phyloP scores from a whole-genome alignment of 2,888 invertebrate genomes.

The Rotaria magnacalcarata region DNA sequence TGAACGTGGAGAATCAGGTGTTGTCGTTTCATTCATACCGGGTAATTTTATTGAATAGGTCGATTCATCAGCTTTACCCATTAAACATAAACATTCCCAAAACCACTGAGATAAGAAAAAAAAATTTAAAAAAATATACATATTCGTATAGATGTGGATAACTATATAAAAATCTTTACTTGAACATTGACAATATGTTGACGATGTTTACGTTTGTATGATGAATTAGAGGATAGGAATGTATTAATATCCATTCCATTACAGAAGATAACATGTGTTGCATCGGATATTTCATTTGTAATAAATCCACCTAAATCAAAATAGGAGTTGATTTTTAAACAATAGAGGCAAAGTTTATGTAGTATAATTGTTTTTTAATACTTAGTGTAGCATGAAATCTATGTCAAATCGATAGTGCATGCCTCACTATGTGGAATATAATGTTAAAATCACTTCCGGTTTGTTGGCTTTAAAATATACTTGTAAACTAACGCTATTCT shows the following conservation, averaged over 20 bases:
- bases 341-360: no score
- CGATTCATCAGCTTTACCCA: conserved; percentile 36
- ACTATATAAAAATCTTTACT: background rate
- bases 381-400: no score
- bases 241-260: background rate
- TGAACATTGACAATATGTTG: conserved; percentile 14
- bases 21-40: conserved; percentile 19
- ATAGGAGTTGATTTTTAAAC: no score
- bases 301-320: background rate
- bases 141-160: no score
- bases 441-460: no score
- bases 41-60: conserved; percentile 3
- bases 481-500: no score
- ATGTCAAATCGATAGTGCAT: no score
- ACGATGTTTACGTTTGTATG: conserved; percentile 10
- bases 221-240: background rate
- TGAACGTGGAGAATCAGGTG: background rate
- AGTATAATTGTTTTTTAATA: no score
- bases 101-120: background rate
- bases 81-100: conserved; percentile 33
- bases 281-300: background rate
- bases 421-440: no score
- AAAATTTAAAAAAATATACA: no score
- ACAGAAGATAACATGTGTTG: conserved; percentile 2
- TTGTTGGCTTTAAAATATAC: no score